These are phyloP conservation scores for Hydrotaea diabolus DNA, from an alignment of 2,888 invertebrate genomes.

Conservation along the genomic window DNA sequence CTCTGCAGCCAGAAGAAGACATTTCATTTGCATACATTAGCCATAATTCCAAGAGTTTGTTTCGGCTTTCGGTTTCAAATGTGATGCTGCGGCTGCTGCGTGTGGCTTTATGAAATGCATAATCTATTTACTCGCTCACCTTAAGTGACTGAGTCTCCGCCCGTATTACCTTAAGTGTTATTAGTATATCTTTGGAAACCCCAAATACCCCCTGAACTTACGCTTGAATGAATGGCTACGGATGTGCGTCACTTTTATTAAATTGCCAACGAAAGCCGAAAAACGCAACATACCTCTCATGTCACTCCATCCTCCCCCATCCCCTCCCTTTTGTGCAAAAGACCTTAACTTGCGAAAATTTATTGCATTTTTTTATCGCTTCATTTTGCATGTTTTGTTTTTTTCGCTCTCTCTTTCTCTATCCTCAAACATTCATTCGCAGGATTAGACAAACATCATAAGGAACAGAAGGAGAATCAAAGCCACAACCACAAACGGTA, in stretches of 20 bases:
- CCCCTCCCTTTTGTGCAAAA: not conserved
- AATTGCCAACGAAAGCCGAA: conserved; percentile 72
- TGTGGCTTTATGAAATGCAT: conserved; percentile 44
- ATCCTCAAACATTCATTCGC: not conserved
- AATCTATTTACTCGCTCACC: conserved; percentile 56
- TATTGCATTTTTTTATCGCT: conserved; percentile 70
- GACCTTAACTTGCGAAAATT: conserved; percentile 69
- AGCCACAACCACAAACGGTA: conserved; percentile 55
- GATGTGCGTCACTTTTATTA: conserved; percentile 75
- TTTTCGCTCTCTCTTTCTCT: conserved; percentile 23
- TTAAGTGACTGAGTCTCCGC: not conserved
- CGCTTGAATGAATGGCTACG: too few species aligned
- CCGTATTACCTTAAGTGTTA: conserved; percentile 61
- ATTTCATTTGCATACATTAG: conserved; percentile 79
- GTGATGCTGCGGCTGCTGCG: not conserved
- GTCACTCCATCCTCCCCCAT: conserved; percentile 53
- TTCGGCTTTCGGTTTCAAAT: conserved; percentile 28
- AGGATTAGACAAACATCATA: conserved; percentile 71
- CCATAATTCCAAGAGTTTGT: conserved; percentile 74
- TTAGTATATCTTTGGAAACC: conserved; percentile 48
- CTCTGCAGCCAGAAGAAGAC: conserved; percentile 55
- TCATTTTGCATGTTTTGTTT: conserved; percentile 62
- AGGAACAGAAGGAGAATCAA: conserved; percentile 30
- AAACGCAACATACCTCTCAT: conserved; percentile 14
- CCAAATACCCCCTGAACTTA: not conserved